Evolutionary conservation across 2,797 vertebrate genomes (phyloP), one percentile per base, ranked within the genome.

Genomic region (Neosilurus mollespiculum): DNA sequence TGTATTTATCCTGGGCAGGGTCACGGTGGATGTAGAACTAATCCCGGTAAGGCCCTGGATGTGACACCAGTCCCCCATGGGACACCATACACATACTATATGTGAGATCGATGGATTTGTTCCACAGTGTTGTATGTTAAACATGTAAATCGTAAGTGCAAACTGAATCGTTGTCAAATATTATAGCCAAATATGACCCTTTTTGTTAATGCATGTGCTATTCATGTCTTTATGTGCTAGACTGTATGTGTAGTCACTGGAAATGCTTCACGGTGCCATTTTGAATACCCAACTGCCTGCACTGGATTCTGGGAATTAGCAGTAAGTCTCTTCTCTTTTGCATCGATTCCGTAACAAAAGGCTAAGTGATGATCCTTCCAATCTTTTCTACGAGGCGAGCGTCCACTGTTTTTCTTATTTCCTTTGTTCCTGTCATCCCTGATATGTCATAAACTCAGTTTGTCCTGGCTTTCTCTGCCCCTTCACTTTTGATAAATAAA

Each of bases 401-500:
- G 9, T 56, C 71, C 5, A 56, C 56, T 61, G 58, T 61, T 34
- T 18, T 49, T 49, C 54, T 82, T n/a, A 30, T 58, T 78, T 71
- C 22, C 14, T 49, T 51, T 53, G n/a, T 6, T 67, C 24, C 56
- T 7, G 43, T 56, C 34, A 65, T 62, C 62, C 67, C 67, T 70
- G 37, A 83, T 83, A 65, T 85, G 85, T 87, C 80, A 83, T 83
- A 83, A 88, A 85, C 78, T 83, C 70, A 26, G 78, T 81, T 83
- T 72, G 78, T 78, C 89, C 86, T 89, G 69, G 75, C 0, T 69
- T 83, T 62, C 80, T 89, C 82, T 82, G 81, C 82, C 69, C 85
- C 61, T 91, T 90, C 87, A 88, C 90, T 78, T 92, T 90, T 89
- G 88, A 92, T 93, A 89, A 93, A 94, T 94, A 93, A 93, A 93